Conservation (phyloP, 2,113 vertebrate genomes). For the Centropus unirufus region DNA sequence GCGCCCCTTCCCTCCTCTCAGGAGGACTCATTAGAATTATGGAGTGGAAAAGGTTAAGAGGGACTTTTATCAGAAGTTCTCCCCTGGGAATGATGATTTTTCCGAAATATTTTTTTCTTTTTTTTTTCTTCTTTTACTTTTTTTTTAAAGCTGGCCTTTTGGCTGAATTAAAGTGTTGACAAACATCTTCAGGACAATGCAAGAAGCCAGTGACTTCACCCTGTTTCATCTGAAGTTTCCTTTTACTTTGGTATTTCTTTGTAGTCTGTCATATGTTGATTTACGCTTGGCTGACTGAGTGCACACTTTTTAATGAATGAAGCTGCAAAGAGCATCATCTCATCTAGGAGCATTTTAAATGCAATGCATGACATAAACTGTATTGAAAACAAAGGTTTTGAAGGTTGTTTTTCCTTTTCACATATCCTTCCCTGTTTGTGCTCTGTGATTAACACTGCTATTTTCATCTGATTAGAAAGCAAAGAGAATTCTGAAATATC, state of each 20-base stretch:
- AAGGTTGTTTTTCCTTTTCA: not conserved
- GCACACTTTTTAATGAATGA: not conserved
- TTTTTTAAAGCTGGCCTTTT: not conserved
- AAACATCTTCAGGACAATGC: not conserved
- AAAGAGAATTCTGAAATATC: not conserved
- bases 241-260: not conserved
- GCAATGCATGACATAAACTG: not conserved
- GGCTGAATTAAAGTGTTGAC: not conserved
- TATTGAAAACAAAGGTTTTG: not conserved
- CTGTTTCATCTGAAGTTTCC: slow-evolving; percentile 17
- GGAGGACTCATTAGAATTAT: not conserved
- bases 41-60: rapidly evolving
- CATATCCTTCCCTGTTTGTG: not conserved
- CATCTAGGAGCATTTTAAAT: rapidly evolving
- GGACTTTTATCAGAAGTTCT: not conserved
- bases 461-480: not conserved
- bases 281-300: not conserved
- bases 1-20: not conserved
- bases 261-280: not conserved
- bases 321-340: not conserved
- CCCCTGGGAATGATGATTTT: not conserved
- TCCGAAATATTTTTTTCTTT: not conserved
- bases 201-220: not conserved
- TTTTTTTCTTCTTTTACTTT: not conserved
- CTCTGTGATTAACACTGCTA: not conserved